A percentile compares a stretch with the other conserved stretches of the same genome.
Conservation (phyloP, 2,113 vertebrate genomes). For the Thymallus thymallus region DNA sequence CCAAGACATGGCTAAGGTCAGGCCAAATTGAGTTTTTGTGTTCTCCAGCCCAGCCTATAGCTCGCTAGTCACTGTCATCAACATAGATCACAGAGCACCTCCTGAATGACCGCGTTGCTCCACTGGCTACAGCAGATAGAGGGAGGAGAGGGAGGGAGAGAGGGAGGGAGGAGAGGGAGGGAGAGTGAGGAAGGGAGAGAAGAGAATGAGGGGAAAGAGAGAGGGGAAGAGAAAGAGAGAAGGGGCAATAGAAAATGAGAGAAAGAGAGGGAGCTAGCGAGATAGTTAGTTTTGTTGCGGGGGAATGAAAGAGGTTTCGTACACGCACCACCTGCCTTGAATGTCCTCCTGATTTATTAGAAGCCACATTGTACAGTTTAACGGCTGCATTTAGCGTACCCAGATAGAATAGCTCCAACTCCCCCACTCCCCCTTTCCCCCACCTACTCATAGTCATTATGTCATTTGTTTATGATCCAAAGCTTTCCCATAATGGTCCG, state of each 20-base stretch:
- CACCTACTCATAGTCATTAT: constrained; percentile 53
- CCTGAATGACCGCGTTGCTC: constrained; percentile 43
- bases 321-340: constrained; percentile 16
- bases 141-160: not conserved
- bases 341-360: constrained; percentile 50
- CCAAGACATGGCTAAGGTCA: constrained; percentile 63
- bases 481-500: constrained; percentile 54
- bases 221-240: not conserved
- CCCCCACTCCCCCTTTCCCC: constrained; percentile 41
- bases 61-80: constrained; percentile 53
- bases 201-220: not conserved
- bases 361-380: constrained; percentile 28
- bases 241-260: not conserved
- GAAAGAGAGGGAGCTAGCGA: not conserved
- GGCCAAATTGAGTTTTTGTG: constrained; percentile 51
- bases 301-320: constrained; percentile 9
- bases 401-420: constrained; percentile 40
- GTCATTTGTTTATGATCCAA: constrained; percentile 70
- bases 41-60: constrained; percentile 32
- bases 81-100: constrained; percentile 47
- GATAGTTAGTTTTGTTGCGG: constrained; percentile 5
- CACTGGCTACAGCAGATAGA: constrained; percentile 19
- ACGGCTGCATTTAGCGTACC: constrained; percentile 53
- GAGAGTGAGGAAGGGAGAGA: constrained; percentile 10
- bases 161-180: constrained; percentile 19